Conservation (phyloP, 2,113 vertebrate species). For the Smithornis capensis region DNA sequence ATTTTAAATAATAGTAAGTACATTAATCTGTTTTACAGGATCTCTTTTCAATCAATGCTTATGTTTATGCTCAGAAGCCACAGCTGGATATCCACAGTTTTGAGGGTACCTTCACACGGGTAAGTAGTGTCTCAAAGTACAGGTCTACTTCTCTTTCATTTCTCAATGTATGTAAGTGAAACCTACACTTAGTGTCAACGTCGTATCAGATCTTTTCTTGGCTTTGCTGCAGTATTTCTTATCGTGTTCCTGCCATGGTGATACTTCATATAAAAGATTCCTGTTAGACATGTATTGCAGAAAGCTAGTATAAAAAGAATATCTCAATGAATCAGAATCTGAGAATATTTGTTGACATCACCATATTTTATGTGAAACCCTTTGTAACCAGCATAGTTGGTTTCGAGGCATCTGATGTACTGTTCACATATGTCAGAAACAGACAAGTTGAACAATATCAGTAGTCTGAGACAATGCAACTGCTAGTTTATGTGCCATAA, state of each 20-base stretch:
- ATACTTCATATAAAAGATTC: not conserved
- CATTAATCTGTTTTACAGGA: slow-evolving; percentile 76
- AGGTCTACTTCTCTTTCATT: not conserved
- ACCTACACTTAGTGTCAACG: not conserved
- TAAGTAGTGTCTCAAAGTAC: slow-evolving; percentile 64
- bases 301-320: not conserved
- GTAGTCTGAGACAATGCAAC: not conserved
- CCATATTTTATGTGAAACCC: not conserved
- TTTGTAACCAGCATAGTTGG: not conserved
- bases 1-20: not conserved
- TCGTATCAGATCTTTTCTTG: not conserved
- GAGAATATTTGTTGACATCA: not conserved
- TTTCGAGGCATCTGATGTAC: not conserved
- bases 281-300: not conserved
- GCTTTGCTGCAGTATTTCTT: not conserved
- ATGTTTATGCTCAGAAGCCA: slow-evolving; percentile 93
- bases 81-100: slow-evolving; percentile 98
- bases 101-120: slow-evolving; percentile 96
- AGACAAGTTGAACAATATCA: not conserved
- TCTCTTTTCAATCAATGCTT: slow-evolving; percentile 92
- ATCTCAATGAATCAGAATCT: not conserved
- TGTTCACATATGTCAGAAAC: not conserved
- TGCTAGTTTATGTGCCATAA: not conserved
- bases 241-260: not conserved
- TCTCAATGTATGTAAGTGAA: not conserved